phyloP scores from a whole-genome alignment of 1,140 invertebrate genomes.

The Neodiprion virginianus region DNA sequence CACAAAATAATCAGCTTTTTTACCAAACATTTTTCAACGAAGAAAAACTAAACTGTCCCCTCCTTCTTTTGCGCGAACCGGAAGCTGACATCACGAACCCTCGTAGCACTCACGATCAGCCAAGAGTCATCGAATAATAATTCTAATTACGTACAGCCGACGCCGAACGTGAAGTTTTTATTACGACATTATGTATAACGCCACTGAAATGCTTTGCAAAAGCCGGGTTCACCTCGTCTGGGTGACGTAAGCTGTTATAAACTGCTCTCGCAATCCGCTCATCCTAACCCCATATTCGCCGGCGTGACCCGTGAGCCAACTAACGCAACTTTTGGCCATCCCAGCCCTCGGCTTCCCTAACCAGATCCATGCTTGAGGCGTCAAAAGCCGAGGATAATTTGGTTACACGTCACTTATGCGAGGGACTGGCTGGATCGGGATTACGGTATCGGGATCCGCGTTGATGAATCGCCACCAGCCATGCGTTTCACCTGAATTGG shows the following conservation, averaged over 20 bases:
- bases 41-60: neutral
- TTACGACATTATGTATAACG: neutral
- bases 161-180: neutral
- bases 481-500: too few species aligned
- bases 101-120: neutral
- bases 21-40: neutral
- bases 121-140: neutral
- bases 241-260: neutral
- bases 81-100: neutral
- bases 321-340: too few species aligned
- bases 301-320: too few species aligned
- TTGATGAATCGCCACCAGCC: too few species aligned
- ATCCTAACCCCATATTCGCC: too few species aligned
- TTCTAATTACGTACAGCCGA: neutral
- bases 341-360: too few species aligned
- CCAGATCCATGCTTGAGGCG: too few species aligned
- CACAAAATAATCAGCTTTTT: neutral
- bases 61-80: neutral
- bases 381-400: too few species aligned
- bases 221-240: neutral
- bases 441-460: too few species aligned
- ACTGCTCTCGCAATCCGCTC: neutral
- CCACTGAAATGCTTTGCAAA: neutral
- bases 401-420: too few species aligned
- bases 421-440: too few species aligned